A percentile compares a stretch with the other conserved stretches of the same genome.
Evolutionary conservation across 1,140 invertebrate genomes (phyloP).

Genomic region (Drosophila insularis): DNA sequence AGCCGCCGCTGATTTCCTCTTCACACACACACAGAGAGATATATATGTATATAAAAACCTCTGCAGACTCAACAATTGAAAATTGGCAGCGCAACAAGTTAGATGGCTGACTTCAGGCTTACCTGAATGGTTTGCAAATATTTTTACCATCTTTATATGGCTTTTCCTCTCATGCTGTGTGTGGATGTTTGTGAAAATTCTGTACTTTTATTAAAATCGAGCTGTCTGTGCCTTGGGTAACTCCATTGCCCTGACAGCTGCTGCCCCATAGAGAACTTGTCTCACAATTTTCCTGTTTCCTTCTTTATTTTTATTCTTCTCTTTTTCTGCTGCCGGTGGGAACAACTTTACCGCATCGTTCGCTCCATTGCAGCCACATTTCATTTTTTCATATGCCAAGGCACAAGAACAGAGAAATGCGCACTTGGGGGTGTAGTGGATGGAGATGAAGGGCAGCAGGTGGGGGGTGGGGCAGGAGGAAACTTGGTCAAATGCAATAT

Average conservation of each 20-base stretch:
- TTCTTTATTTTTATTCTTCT: constrained; percentile 22
- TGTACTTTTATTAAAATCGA: constrained; percentile 72
- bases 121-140: constrained; percentile 51
- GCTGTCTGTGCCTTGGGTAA: constrained; percentile 50
- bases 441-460: neutral
- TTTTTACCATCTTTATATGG: constrained; percentile 22
- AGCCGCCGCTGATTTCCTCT: neutral
- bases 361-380: constrained; percentile 45
- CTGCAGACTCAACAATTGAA: constrained; percentile 41
- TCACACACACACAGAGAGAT: no score
- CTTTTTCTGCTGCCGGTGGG: neutral
- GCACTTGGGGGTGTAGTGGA: neutral
- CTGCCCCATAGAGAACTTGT: constrained; percentile 9
- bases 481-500: constrained; percentile 48
- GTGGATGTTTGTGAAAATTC: constrained; percentile 14
- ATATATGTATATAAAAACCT: constrained; percentile 1
- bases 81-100: constrained; percentile 61
- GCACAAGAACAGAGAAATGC: constrained; percentile 2
- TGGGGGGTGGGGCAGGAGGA: neutral
- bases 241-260: constrained; percentile 35
- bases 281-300: constrained; percentile 15
- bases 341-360: constrained; percentile 28
- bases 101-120: constrained; percentile 21
- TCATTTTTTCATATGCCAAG: constrained; percentile 50
- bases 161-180: constrained; percentile 10